Conservation (phyloP, 2,797 vertebrate species). For the Xenentodon cancila region DNA sequence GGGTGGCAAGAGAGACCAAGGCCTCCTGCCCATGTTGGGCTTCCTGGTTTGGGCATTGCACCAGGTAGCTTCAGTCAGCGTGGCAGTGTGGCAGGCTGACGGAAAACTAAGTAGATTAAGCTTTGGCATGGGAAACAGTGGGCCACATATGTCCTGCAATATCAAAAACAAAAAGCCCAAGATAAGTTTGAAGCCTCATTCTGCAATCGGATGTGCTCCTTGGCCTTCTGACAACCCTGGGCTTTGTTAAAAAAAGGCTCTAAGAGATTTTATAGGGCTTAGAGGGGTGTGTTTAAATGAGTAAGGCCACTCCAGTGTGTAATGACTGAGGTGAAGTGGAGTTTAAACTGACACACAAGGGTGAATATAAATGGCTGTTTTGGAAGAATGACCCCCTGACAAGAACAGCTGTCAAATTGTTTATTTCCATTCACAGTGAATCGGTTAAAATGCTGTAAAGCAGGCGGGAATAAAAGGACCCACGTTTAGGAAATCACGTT, state of each 20-base stretch:
- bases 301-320: constrained; percentile 41
- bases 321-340: constrained; percentile 61
- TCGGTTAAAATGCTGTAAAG: constrained; percentile 5
- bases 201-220: constrained; percentile 56
- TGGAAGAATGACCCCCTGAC: constrained; percentile 35
- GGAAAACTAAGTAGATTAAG: constrained; percentile 78
- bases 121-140: constrained; percentile 60
- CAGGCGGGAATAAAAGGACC: too few relatives aligned
- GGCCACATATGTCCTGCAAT: constrained; percentile 57
- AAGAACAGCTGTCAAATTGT: constrained; percentile 42
- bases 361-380: constrained; percentile 56
- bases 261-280: constrained; percentile 61
- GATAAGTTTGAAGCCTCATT: constrained; percentile 65
- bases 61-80: constrained; percentile 59
- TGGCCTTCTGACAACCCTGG: constrained; percentile 56
- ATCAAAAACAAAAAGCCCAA: constrained; percentile 58
- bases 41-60: constrained; percentile 54
- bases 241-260: constrained; percentile 63
- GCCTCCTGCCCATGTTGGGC: constrained; percentile 56
- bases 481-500: background rate
- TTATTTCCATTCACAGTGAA: constrained; percentile 36
- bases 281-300: constrained; percentile 52
- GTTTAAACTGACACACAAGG: constrained; percentile 49
- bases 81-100: constrained; percentile 70
- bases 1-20: constrained; percentile 61